phyloP scores from a whole-genome alignment of 2,797 vertebrate species.

The Tenualosa ilisha region DNA sequence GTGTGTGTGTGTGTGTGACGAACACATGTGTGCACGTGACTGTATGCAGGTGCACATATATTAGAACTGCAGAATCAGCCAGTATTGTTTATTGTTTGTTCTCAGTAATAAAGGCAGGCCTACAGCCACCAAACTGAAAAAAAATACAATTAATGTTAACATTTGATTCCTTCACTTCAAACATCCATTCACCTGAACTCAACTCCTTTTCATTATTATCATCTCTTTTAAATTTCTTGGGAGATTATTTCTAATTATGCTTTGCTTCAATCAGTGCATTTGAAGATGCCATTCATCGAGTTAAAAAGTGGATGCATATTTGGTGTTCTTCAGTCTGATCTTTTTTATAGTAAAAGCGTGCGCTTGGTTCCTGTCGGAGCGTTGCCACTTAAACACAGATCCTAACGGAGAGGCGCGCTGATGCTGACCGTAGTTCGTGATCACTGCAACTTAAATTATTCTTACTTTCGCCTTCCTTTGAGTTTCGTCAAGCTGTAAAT shows the following conservation, averaged over 20 bases:
- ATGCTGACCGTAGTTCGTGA: background rate
- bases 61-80: background rate
- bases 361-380: background rate
- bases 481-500: background rate
- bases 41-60: conserved; percentile 26
- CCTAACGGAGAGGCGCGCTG: background rate
- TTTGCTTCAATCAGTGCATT: background rate
- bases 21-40: conserved; percentile 14
- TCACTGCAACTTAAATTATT: background rate
- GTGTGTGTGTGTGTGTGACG: background rate
- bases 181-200: background rate
- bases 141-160: background rate
- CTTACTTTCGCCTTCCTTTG: background rate
- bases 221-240: background rate
- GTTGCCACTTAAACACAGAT: background rate
- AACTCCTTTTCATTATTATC: background rate
- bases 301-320: background rate
- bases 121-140: background rate
- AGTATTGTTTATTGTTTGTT: background rate
- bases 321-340: background rate
- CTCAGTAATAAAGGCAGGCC: background rate
- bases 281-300: background rate
- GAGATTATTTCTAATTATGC: background rate
- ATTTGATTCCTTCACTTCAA: background rate
- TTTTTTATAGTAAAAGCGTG: background rate